These are phyloP conservation scores for Drosophila silvestris DNA, from an alignment of 2,888 invertebrate genomes.

Conservation along the genomic window DNA sequence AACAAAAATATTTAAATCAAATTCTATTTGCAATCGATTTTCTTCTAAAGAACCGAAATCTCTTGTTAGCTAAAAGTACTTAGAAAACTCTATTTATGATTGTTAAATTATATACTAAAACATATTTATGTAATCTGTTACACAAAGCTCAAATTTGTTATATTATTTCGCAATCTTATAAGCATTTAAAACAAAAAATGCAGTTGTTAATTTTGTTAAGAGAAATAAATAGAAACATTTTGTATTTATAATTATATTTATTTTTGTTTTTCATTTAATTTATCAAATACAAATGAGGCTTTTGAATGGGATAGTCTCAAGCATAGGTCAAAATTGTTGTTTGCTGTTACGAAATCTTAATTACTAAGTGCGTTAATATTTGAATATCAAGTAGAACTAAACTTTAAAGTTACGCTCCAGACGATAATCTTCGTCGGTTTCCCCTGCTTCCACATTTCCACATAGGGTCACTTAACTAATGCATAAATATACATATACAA, in stretches of 20 bases:
- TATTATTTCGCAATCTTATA: conserved; percentile 16
- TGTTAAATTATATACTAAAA: conserved; percentile 52
- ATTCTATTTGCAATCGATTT: conserved; percentile 47
- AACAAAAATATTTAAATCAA: conserved; percentile 9
- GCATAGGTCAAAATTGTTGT: conserved; percentile 18
- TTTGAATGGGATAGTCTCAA: conserved; percentile 13
- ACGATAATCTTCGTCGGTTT: conserved; percentile 3
- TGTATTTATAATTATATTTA: conserved; percentile 15
- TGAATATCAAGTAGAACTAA: conserved; percentile 21
- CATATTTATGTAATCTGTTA: conserved; percentile 57
- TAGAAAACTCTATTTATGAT: conserved; percentile 41
- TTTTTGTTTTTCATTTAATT: conserved; percentile 28
- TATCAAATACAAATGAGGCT: conserved; percentile 31
- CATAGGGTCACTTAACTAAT: conserved; percentile 44
- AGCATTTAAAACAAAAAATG: conserved; percentile 22
- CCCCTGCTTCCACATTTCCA: background rate
- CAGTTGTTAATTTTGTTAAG: conserved; percentile 19
- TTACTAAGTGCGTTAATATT: conserved; percentile 52
- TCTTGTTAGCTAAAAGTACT: conserved; percentile 51
- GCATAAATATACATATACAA: conserved; percentile 47
- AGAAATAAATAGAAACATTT: conserved; percentile 28
- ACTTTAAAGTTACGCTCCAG: background rate
- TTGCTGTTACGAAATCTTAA: conserved; percentile 29
- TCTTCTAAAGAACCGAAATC: conserved; percentile 70
- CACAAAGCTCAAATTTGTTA: conserved; percentile 28